Conservation (phyloP, 2,113 vertebrate genomes). For the Lepus europaeus region DNA sequence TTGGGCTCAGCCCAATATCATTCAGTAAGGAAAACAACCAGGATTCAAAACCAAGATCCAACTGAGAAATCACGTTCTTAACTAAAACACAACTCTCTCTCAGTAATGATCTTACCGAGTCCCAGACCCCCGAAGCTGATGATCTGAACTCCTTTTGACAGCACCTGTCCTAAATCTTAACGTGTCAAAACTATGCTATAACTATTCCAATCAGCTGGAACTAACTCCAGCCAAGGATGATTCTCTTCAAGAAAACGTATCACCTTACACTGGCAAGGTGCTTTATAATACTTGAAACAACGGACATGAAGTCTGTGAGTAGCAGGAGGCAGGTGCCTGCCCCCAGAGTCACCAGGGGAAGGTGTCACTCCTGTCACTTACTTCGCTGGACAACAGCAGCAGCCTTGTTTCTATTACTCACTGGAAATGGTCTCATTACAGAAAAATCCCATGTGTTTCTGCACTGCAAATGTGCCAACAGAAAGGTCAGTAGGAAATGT, state of each 20-base stretch:
- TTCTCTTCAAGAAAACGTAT: not conserved
- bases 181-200: not conserved
- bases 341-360: not conserved
- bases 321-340: not conserved
- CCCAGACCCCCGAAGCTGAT: too few relatives aligned
- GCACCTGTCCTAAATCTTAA: not conserved
- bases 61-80: slow-evolving; percentile 15
- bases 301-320: not conserved
- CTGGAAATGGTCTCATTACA: slow-evolving; percentile 57
- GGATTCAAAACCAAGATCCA: not conserved
- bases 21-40: not conserved
- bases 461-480: not conserved
- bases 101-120: not conserved
- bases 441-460: slow-evolving; percentile 48
- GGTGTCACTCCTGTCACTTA: not conserved
- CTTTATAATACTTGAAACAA: not conserved
- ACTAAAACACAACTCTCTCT: not conserved
- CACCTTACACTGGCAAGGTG: not conserved
- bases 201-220: not conserved
- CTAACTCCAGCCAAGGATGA: not conserved
- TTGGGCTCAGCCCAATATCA: not conserved
- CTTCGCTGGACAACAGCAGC: not conserved
- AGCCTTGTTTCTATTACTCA: not conserved
- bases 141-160: not conserved
- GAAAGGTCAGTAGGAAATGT: not conserved